A percentile compares a stretch with the other conserved stretches of the same genome.
Conservation (phyloP, 2,797 vertebrate species). For the Trichosurus vulpecula region DNA sequence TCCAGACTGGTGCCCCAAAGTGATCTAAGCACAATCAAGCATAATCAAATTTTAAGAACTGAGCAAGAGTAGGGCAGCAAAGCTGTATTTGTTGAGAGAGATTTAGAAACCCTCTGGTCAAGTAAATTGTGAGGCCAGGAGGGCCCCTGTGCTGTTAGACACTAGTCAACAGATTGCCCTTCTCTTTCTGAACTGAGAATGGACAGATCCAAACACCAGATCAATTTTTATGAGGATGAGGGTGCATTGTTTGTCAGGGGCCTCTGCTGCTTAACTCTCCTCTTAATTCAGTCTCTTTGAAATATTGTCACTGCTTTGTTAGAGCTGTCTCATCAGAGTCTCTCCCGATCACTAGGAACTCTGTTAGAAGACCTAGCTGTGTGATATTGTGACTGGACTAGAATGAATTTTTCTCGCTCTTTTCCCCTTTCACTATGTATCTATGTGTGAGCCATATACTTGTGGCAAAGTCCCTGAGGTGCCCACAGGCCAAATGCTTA, state of each 20-base stretch:
- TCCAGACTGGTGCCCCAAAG: constrained; percentile 98
- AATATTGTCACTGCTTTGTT: constrained; percentile 63
- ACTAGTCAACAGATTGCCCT: constrained; percentile 69
- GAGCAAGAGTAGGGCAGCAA: constrained; percentile 97
- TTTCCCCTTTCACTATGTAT: constrained; percentile 46
- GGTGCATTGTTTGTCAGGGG: constrained; percentile 50
- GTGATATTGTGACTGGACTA: constrained; percentile 60
- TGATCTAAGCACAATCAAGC: constrained; percentile 97
- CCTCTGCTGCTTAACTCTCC: constrained; percentile 11
- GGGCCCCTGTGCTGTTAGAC: constrained; percentile 56
- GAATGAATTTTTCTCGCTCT: constrained; percentile 39
- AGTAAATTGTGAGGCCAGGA: constrained; percentile 81
- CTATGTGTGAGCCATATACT: constrained; percentile 67
- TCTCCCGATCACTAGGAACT: constrained; percentile 15
- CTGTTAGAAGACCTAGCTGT: constrained; percentile 23
- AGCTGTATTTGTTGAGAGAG: constrained; percentile 94
- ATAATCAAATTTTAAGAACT: constrained; percentile 98
- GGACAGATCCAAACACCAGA: constrained; percentile 81
- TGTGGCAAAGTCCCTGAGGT: constrained; percentile 60
- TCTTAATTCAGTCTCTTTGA: constrained; percentile 33
- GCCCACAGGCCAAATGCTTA: constrained; percentile 65
- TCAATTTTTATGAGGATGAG: constrained; percentile 5
- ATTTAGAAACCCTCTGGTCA: constrained; percentile 94
- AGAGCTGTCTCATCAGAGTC: constrained; percentile 69
- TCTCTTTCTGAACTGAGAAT: constrained; percentile 75